Base-by-base conservation (phyloP, 2,113 vertebrate genomes). In the Antechinus flavipes region DNA sequence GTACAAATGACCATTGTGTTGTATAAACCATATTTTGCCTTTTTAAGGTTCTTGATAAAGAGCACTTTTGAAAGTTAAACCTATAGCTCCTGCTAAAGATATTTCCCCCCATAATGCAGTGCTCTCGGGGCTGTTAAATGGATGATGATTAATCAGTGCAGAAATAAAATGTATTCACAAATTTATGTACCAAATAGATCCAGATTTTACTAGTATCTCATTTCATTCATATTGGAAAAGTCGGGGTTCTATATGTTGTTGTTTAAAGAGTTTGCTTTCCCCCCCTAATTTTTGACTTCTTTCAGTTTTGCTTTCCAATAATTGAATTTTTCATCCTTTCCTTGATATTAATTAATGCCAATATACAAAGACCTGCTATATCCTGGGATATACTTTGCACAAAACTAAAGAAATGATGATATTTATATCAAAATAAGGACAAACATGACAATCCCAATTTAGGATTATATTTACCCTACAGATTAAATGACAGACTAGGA, bases 41-140 rank as follows among this genome's bases (percentile, higher is more conserved):
- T 76, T 91, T 0, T 84, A 95, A 95, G 95, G 95, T 93, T 96
- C 8, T 76, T 8, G 90, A 97, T 97, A 97, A 95, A 96, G 93
- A 94, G 94, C 90, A 2, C 96, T 96, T 98, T 96, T 97, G 96
- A 84, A 98, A 97, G 91, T 89, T 90, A 97, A 92, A 97, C 93
- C 96, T 84, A 58, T 94, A 96, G 96, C 94, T 96, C 92, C 96
- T 97, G 93, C 97, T 97, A 96, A 30, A 84, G 26, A 5, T 54
- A 22, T 26, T 93, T 76, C 92, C 91, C 93, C 96, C 55, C 97
- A 91, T 97, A 94, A 94, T 96, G 95, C 93, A 54, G 95, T 94
- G 93, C 97, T 97, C 98, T 98, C 98, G 97, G 97, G 96, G 97
- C 97, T 97, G 93, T 96, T 97, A 98, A 97, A 98, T 97, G 98